Evolutionary conservation across 1,140 invertebrate species (phyloP).

Genomic region (Olivierus martensii): DNA sequence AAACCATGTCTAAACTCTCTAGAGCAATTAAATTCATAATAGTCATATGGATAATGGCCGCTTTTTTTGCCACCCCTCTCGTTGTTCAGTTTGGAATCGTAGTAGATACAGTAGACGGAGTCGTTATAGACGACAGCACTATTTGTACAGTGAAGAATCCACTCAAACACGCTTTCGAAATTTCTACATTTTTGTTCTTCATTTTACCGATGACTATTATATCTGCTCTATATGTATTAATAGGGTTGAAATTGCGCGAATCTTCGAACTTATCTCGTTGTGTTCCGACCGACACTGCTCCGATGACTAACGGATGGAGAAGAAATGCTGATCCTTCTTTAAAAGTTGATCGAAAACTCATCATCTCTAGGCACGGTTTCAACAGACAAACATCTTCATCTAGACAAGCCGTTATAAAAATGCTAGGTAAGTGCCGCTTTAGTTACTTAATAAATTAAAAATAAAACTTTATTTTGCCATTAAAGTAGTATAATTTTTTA

Average conservation of each 20-base stretch:
- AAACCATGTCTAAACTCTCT: slow-evolving; percentile 31
- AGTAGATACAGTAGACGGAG: slow-evolving; percentile 6
- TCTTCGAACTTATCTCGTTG: slow-evolving; percentile 25
- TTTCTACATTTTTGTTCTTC: slow-evolving; percentile 72
- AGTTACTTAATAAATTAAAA: neutral
- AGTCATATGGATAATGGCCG: slow-evolving; percentile 30
- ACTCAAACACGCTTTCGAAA: slow-evolving; percentile 52
- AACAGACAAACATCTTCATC: slow-evolving; percentile 3
- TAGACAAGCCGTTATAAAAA: slow-evolving; percentile 39
- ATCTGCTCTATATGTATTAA: slow-evolving; percentile 63
- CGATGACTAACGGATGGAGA: neutral
- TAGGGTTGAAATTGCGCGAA: slow-evolving; percentile 55
- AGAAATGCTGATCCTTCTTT: too few relatives aligned
- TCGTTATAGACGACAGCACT: slow-evolving; percentile 19
- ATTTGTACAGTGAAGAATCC: slow-evolving; percentile 6
- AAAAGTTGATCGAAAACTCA: too few relatives aligned
- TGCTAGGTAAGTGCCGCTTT: slow-evolving; percentile 42
- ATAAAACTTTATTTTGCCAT: too few relatives aligned
- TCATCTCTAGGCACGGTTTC: too few relatives aligned
- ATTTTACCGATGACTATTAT: slow-evolving; percentile 71
- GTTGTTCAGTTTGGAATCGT: slow-evolving; percentile 33
- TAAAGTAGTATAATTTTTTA: too few relatives aligned
- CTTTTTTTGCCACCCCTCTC: slow-evolving; percentile 35
- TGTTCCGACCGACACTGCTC: slow-evolving; percentile 1
- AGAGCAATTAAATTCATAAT: slow-evolving; percentile 33